These are phyloP conservation scores for Bombus picipes DNA, from an alignment of 1,140 invertebrate species.

Conservation along the genomic window DNA sequence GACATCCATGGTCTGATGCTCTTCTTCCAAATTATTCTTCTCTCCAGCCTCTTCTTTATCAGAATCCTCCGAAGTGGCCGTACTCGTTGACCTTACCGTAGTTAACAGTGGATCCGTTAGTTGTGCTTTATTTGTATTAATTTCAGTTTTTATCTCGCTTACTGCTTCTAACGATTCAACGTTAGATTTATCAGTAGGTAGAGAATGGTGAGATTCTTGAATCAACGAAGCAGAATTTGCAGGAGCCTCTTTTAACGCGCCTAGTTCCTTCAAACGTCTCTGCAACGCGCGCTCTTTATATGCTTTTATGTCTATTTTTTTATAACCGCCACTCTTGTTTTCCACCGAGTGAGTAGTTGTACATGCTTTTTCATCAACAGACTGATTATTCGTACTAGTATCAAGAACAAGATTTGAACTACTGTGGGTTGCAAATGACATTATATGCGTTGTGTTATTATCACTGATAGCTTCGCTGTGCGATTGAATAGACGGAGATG, in stretches of 20 bases:
- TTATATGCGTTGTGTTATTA: no score
- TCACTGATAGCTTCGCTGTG: background rate
- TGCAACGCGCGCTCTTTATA: slow-evolving; percentile 75
- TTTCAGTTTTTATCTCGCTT: background rate
- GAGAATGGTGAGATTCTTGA: background rate
- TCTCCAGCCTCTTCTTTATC: background rate
- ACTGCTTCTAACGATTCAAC: background rate
- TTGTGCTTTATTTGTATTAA: background rate
- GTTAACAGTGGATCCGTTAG: background rate
- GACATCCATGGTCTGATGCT: background rate
- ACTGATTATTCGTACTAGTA: background rate
- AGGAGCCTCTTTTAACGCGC: slow-evolving; percentile 15
- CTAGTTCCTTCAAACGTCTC: slow-evolving; percentile 68
- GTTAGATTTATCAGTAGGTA: background rate
- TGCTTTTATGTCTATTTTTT: slow-evolving; percentile 77
- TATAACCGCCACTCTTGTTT: slow-evolving; percentile 41
- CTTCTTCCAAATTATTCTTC: background rate
- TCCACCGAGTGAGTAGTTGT: background rate
- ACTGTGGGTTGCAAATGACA: no score
- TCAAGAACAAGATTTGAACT: background rate
- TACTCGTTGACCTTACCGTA: background rate
- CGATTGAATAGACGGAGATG: background rate
- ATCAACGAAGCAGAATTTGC: background rate
- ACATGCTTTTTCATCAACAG: background rate
- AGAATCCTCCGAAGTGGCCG: background rate